phyloP scores from a whole-genome alignment of 2,113 vertebrate genomes.

The Gracilinanus agilis region DNA sequence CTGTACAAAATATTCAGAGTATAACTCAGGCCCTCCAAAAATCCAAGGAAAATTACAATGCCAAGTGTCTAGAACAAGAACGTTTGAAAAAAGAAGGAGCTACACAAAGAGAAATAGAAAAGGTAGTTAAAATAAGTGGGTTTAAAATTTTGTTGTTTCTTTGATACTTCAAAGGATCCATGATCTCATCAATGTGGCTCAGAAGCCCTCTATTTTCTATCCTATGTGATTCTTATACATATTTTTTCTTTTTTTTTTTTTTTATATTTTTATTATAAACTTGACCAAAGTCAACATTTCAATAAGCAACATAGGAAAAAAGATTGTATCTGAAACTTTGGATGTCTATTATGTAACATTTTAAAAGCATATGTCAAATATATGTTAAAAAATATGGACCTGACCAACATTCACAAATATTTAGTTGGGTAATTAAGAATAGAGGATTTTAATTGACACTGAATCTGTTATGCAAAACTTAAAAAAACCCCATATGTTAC shows the following conservation, averaged over 20 bases:
- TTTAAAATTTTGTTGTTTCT: constrained; percentile 22
- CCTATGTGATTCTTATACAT: neutral
- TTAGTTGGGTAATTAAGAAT: neutral
- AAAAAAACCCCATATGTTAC: neutral
- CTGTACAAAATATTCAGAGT: constrained; percentile 96
- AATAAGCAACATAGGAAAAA: neutral
- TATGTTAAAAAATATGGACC: neutral
- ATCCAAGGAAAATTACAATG: constrained; percentile 96
- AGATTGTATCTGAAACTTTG: neutral
- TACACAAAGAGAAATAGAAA: constrained; percentile 96
- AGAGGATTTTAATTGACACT: neutral
- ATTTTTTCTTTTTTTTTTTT: neutral
- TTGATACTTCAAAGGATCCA: neutral
- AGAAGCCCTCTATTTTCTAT: neutral
- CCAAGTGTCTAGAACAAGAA: constrained; percentile 95
- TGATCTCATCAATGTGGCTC: neutral
- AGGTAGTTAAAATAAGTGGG: constrained; percentile 85
- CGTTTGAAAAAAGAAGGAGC: constrained; percentile 97
- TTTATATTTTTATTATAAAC: neutral
- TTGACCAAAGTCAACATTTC: neutral
- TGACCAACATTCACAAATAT: neutral
- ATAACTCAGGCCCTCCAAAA: constrained; percentile 96
- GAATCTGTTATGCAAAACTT: neutral
- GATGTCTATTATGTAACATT: neutral
- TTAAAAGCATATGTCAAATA: neutral